Conservation (phyloP, 92 coral and sea anemone species). For the Bergia sp. region DNA sequence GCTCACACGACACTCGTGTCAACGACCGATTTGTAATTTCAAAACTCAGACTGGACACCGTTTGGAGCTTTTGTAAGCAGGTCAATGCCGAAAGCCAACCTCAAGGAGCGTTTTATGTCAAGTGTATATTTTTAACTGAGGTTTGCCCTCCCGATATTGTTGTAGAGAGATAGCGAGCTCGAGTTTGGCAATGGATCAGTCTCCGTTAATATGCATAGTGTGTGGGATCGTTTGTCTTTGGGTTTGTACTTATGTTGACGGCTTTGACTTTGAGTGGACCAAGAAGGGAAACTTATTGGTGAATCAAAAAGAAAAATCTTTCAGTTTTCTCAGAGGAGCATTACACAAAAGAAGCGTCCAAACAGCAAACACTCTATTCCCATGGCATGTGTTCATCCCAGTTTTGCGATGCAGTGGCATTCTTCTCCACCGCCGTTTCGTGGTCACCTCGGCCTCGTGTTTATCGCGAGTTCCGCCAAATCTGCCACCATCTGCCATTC, state of each 20-base stretch:
- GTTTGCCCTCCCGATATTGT: not conserved
- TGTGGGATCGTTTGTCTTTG: not conserved
- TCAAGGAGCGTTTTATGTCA: not conserved
- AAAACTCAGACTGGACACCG: not conserved
- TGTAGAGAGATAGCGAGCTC: not conserved
- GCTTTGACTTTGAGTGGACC: not conserved
- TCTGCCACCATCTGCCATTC: constrained; percentile 50
- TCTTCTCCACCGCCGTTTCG: constrained; percentile 72
- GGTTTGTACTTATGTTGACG: not conserved
- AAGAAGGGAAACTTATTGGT: not conserved
- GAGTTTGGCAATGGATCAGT: not conserved
- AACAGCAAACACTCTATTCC: constrained; percentile 44
- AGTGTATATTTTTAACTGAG: not conserved
- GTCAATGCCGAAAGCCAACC: not conserved
- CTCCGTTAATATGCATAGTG: not conserved
- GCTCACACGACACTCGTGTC: constrained; percentile 20
- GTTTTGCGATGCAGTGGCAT: constrained; percentile 83
- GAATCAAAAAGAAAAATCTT: constrained; percentile 13
- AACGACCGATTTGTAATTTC: constrained; percentile 6
- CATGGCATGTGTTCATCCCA: constrained; percentile 82
- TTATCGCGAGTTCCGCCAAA: constrained; percentile 42
- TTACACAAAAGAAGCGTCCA: constrained; percentile 30
- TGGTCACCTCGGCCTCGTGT: constrained; percentile 82
- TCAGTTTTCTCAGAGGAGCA: constrained; percentile 7
- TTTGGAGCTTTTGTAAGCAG: not conserved